A percentile compares a stretch with the other conserved stretches of the same genome.
Conservation (phyloP, 1,140 invertebrate genomes). For the Brachionus calyciflorus region DNA sequence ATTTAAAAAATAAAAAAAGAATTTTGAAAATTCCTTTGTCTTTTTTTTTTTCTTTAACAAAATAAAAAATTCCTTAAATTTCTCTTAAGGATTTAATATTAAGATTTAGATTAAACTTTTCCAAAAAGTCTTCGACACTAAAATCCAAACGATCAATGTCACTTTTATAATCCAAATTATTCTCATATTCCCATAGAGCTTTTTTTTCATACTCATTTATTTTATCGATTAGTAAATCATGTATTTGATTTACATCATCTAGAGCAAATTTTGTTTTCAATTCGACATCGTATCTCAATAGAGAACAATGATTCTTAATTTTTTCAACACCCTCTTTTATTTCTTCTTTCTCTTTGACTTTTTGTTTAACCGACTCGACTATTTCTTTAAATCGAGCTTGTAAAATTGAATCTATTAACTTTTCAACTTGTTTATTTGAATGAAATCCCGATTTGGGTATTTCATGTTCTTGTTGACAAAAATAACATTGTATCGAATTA, state of each 20-base stretch:
- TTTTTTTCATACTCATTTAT: constrained; percentile 35
- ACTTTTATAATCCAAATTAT: neutral
- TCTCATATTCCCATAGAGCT: neutral
- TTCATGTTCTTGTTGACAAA: constrained; percentile 12
- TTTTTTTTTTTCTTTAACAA: too few species aligned
- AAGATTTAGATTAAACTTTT: neutral
- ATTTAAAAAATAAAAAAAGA: too few species aligned
- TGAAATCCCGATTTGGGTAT: neutral
- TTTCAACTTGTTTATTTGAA: neutral
- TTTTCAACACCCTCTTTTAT: neutral
- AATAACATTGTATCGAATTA: neutral
- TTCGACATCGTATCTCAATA: constrained; percentile 11
- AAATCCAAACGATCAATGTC: constrained; percentile 29
- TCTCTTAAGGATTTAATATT: neutral
- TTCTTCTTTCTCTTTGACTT: neutral
- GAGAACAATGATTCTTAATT: constrained; percentile 9
- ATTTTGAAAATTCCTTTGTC: too few species aligned
- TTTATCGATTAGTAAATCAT: constrained; percentile 17
- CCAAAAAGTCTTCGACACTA: constrained; percentile 12
- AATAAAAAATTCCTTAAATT: too few species aligned
- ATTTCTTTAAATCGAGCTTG: neutral
- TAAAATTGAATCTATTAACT: neutral
- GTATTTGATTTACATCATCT: constrained; percentile 3
- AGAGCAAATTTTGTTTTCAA: constrained; percentile 22
- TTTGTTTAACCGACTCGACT: neutral